phyloP scores from a whole-genome alignment of 1,140 invertebrate species.

The Drosophila sturtevanti region DNA sequence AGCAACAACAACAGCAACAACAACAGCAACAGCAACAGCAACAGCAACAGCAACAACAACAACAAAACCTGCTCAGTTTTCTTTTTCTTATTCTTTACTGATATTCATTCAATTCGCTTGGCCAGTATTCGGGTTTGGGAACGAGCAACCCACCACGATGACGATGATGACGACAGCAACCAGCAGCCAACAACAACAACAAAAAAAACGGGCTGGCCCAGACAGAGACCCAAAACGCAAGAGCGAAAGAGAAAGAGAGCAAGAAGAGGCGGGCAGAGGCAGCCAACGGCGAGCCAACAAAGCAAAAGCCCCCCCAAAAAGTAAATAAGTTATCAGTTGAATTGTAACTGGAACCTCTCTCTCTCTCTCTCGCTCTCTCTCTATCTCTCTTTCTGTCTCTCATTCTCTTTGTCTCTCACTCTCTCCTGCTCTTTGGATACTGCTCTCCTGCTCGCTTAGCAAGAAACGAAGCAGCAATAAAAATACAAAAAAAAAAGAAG shows the following conservation, averaged over 20 bases:
- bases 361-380: not conserved
- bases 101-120: constrained; percentile 72
- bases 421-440: not conserved
- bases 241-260: not conserved
- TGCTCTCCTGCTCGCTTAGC: too few species aligned
- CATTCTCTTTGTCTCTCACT: not conserved
- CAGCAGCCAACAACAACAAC: constrained; percentile 16
- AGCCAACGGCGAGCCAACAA: constrained; percentile 49
- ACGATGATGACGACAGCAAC: constrained; percentile 24
- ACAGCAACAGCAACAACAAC: constrained; percentile 13
- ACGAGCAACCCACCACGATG: not conserved
- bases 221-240: constrained; percentile 17
- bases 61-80: constrained; percentile 57
- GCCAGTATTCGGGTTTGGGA: constrained; percentile 34
- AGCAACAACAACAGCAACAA: constrained; percentile 20
- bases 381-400: not conserved
- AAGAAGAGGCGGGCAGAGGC: constrained; percentile 17
- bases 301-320: constrained; percentile 66
- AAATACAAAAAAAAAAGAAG: constrained; percentile 11
- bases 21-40: not conserved
- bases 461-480: constrained; percentile 7
- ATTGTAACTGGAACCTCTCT: constrained; percentile 71
- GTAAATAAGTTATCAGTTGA: constrained; percentile 78
- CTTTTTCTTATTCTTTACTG: constrained; percentile 30
- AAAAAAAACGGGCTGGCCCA: constrained; percentile 41